Base-by-base conservation (phyloP, 2,113 vertebrate genomes). In the Potamarius usumacintae region DNA sequence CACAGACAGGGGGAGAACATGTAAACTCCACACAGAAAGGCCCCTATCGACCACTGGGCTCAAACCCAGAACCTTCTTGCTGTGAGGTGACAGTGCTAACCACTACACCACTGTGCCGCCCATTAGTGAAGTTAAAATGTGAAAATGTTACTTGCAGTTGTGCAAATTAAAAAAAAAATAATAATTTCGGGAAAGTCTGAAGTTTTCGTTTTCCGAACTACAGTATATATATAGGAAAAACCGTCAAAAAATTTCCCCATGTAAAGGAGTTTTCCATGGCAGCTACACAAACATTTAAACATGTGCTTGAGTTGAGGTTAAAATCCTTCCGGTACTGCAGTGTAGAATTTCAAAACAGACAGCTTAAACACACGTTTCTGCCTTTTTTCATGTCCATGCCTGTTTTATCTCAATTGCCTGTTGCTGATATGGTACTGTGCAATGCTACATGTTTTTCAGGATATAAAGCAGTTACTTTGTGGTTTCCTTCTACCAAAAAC, bases 381-480 rank as follows among this genome's bases (percentile, higher is more conserved):
- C 30, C 20, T 62, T 60, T 77, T 77, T 62, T 62, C 15, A 81
- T 25, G 55, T 82, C 57, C n/a, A 57, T 48, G 79, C 30, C 79
- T 82, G 79, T 60, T 82, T 82, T 62, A 34, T 62, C 79, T 62
- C 79, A 82, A 15, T 82, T 30, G 79, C 57, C 79, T 82, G 57
- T 48, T 2, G 20, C 79, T 82, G 79, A 82, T 60, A 82, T 82
- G 79, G 62, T 11, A 30, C 17, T 82, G 12, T 62, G 30, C 22
- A 82, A 82, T 62, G 79, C 57, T 62, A 22, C 79, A 42, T 62
- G 55, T 58, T 81, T 81, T 81, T 60, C 30, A 82, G 79, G 79
- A 82, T 82, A 62, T 48, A 62, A 82, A 62, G 30, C 79, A 82
- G 79, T 62, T 82, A 82, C 79, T 62, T 81, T 82, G 79, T 62